Evolutionary conservation across 1,140 invertebrate species (phyloP), one percentile per base, ranked within the genome.

Genomic region (Heliconius melpomene): DNA sequence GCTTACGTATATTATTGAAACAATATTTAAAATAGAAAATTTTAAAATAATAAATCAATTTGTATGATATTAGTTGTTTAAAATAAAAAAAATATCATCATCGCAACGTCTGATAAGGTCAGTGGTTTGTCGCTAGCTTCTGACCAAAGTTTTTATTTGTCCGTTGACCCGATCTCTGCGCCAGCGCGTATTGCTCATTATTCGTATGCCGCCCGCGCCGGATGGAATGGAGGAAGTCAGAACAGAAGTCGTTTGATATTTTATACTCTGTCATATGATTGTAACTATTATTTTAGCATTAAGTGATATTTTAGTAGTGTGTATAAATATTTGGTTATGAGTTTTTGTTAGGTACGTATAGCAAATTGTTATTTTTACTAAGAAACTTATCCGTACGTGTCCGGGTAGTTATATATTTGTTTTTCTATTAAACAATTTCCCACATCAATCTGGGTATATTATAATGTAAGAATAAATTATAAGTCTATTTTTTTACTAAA

Each of bases 91-190:
- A 16, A 9, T 9, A 82, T 84, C 86, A 84, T 87, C 83, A 84
- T 83, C 81, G 77, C 80, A 80, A 54, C 75, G 78, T 85, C 83
- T 86, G 90, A 90, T 91, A 92, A 91, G 86, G 89, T 89, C 88
- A 88, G 80, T 86, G 85, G 84, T 86, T 85, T 82, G 87, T 83
- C 83, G 89, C 88, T 87, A 89, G 87, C 86, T 90, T 88, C 85
- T 82, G 84, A 84, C 83, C 87, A 86, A 86, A 85, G 84, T 87
- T 87, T 86, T 92, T 85, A 86, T 87, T 90, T 92, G 90, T 92
- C 85, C 90, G 89, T 91, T 92, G 91, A 92, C 88, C 91, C 86
- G 85, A 74, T 80, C 9, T 66, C 75, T 81, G 79, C 83, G 85
- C 82, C 78, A 80, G 83, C 86, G 86, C 83, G 79, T 82, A 82